Evolutionary conservation across 2,888 invertebrate genomes (phyloP), one percentile per base, ranked within the genome.

Genomic region (Mythimna vitellina): DNA sequence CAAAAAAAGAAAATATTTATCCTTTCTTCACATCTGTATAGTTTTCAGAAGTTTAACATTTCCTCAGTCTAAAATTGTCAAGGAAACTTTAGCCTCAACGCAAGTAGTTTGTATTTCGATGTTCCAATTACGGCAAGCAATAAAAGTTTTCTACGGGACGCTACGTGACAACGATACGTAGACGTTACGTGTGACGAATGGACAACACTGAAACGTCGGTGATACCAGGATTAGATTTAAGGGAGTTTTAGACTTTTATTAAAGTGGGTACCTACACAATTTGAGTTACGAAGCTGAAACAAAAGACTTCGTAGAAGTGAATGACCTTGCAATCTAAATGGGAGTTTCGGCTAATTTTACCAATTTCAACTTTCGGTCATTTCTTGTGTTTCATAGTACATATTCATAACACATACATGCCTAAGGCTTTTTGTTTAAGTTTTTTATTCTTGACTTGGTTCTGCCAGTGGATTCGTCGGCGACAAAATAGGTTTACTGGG

Each of bases 121-220:
- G 90, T 90, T 86, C 91, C 92, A 94, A 94, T 94, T 93, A 93
- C 92, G 88, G 76, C 79, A 84, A 88, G 91, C 90, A 92, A 93
- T 93, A 94, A 93, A 94, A 94, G 91, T 93, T 94, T 92, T 91
- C 87, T 88, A 88, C 89, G 89, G 88, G 87, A 88, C 86, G 76
- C 83, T 89, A 94, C 94, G 94, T 95, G 94, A 91, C 88, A 75
- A 78, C 87, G 93, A 89, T 92, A 92, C 91, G 85, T 89, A 93
- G 90, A 90, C 88, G 89, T 87, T 92, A 94, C 95, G 94, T 93
- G 94, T 93, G 92, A 92, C 89, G 94, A 94, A 94, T 94, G 89
- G 90, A 89, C 89, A 92, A 93, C 86, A 88, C 87, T 82, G 79
- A 70, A 29, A 70, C 25, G 29, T 46, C 54, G 54, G 74, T 81